Percentiles rank a stretch among this genome's conserved stretches.
These are phyloP conservation scores for Apus apus DNA, from an alignment of 2,113 vertebrate species.

Conservation along the genomic window DNA sequence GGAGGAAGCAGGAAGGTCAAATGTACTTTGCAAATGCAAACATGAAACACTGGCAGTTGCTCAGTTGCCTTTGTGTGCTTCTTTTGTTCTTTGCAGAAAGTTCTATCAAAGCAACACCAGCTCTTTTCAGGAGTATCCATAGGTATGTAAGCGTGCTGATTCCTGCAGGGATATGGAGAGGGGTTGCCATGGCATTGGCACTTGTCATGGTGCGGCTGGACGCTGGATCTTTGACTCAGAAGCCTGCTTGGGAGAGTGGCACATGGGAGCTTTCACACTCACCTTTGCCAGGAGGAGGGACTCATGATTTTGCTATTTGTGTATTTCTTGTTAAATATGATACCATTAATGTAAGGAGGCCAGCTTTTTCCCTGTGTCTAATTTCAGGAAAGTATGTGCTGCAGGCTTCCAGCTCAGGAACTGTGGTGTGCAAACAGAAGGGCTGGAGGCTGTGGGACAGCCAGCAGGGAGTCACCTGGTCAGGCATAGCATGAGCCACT, in stretches of 20 bases:
- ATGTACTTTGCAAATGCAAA: not conserved
- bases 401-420: not conserved
- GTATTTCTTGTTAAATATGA: not conserved
- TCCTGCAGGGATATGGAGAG: not conserved
- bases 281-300: not conserved
- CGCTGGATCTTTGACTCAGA: not conserved
- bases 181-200: not conserved
- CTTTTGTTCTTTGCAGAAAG: not conserved
- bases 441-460: fast-evolving
- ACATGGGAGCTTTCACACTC: fast-evolving
- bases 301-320: fast-evolving
- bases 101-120: not conserved
- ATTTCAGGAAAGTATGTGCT: fast-evolving
- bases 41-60: fast-evolving
- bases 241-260: not conserved
- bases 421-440: not conserved
- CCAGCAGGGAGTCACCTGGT: fast-evolving
- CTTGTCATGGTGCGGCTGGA: not conserved
- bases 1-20: not conserved
- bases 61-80: not conserved
- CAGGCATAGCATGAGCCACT: fast-evolving
- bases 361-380: not conserved
- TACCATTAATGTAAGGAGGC: fast-evolving
- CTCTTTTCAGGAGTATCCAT: not conserved
- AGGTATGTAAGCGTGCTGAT: fast-evolving